Evolutionary conservation across 2,797 vertebrate species (phyloP).

Genomic region (Brachyrhaphis roseni): DNA sequence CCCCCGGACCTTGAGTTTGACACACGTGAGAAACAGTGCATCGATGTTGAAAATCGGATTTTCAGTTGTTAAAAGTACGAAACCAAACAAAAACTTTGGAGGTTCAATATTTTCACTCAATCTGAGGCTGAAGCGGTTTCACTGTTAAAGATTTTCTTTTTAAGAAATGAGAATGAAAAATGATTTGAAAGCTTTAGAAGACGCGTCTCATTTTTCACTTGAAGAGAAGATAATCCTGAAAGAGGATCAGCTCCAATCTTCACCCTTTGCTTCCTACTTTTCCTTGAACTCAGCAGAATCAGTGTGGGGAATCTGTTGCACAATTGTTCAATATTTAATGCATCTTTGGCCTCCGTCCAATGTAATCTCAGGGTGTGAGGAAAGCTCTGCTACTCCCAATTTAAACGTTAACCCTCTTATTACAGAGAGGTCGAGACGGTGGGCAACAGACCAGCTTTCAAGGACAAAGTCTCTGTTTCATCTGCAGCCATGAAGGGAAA

Average conservation of each 20-base stretch:
- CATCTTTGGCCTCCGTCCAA: slow-evolving; percentile 56
- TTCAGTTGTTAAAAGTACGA: background rate
- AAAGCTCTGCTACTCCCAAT: slow-evolving; percentile 22
- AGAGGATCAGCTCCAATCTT: slow-evolving; percentile 4
- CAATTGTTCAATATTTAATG: slow-evolving; percentile 55
- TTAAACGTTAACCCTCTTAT: slow-evolving; percentile 22
- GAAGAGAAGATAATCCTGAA: background rate
- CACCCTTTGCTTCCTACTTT: background rate
- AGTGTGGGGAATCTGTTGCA: slow-evolving; percentile 30
- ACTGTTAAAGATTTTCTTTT: background rate
- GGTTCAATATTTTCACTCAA: background rate
- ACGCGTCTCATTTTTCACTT: background rate
- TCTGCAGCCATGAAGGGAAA: background rate
- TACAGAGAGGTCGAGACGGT: slow-evolving; percentile 22
- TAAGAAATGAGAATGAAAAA: background rate
- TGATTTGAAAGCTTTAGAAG: background rate
- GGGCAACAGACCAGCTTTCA: slow-evolving; percentile 53
- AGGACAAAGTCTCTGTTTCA: slow-evolving; percentile 25
- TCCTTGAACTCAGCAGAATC: background rate
- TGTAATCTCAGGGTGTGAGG: slow-evolving; percentile 51
- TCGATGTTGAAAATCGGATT: background rate
- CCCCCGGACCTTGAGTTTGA: too few species aligned
- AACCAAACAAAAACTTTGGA: background rate
- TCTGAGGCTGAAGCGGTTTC: background rate
- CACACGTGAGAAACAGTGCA: background rate